Percentiles rank a stretch among this genome's conserved stretches.
phyloP scores from a whole-genome alignment of 2,113 vertebrate species.

The Galbula dea region DNA sequence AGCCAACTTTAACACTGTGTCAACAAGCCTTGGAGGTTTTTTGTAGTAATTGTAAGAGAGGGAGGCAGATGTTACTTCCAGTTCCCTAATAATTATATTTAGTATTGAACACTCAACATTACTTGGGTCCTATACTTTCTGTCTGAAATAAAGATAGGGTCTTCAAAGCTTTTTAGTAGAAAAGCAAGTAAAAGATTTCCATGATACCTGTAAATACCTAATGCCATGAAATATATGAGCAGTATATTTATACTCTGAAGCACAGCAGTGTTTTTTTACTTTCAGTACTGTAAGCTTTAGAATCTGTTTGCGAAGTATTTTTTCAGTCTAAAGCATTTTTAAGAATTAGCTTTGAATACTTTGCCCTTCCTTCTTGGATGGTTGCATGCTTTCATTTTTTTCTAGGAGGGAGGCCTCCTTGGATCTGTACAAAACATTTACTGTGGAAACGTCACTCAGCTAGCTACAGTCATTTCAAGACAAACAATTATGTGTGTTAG shows the following conservation, averaged over 20 bases:
- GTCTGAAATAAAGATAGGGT: not conserved
- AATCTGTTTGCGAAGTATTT: not conserved
- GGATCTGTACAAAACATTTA: not conserved
- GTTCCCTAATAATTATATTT: not conserved
- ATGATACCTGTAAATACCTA: not conserved
- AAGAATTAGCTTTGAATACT: not conserved
- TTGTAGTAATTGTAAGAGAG: not conserved
- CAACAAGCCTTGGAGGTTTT: not conserved
- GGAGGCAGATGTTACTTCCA: not conserved
- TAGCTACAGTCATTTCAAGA: conserved; percentile 7
- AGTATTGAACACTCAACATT: not conserved
- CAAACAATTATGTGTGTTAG: not conserved
- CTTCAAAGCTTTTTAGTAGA: not conserved
- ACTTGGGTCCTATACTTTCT: not conserved
- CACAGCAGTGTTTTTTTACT: not conserved
- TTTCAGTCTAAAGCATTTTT: not conserved
- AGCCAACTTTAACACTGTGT: not conserved
- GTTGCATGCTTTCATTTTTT: not conserved
- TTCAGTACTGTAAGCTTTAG: not conserved
- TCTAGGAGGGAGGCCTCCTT: fast-evolving
- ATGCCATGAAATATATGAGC: not conserved
- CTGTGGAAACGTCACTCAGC: not conserved
- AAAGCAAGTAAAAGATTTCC: not conserved
- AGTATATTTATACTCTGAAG: not conserved
- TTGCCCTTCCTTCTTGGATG: not conserved